These are phyloP conservation scores for Smutsia temminckii DNA, from an alignment of 2,797 vertebrate species.

Conservation along the genomic window DNA sequence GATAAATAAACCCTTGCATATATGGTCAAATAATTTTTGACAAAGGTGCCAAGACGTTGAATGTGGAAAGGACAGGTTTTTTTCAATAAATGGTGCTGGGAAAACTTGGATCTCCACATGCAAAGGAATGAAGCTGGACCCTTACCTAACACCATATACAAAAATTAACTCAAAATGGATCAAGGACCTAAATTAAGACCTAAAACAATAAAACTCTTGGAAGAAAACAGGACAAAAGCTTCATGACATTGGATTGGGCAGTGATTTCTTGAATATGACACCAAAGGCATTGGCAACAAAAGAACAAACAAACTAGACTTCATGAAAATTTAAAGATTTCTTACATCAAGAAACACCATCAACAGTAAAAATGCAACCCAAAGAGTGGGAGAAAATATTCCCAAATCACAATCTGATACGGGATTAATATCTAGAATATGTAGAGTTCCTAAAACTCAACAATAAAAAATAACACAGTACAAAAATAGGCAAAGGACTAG, in stretches of 20 bases:
- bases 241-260: neutral
- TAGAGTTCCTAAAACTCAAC: neutral
- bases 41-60: neutral
- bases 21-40: neutral
- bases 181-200: neutral
- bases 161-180: neutral
- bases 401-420: neutral
- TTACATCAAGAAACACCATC: neutral
- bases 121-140: neutral
- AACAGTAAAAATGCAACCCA: neutral
- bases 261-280: neutral
- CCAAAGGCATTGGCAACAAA: neutral
- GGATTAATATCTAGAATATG: neutral
- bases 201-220: neutral
- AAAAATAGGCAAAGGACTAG: neutral
- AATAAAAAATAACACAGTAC: neutral
- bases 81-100: neutral
- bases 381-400: neutral
- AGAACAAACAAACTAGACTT: neutral
- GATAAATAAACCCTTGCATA: neutral
- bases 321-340: neutral
- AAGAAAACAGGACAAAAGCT: neutral
- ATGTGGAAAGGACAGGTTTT: neutral
- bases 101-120: neutral
- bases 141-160: neutral